Evolutionary conservation across 2,113 vertebrate species (phyloP), one percentile per base, ranked within the genome.

Genomic region (Entomyzon cyanotis): DNA sequence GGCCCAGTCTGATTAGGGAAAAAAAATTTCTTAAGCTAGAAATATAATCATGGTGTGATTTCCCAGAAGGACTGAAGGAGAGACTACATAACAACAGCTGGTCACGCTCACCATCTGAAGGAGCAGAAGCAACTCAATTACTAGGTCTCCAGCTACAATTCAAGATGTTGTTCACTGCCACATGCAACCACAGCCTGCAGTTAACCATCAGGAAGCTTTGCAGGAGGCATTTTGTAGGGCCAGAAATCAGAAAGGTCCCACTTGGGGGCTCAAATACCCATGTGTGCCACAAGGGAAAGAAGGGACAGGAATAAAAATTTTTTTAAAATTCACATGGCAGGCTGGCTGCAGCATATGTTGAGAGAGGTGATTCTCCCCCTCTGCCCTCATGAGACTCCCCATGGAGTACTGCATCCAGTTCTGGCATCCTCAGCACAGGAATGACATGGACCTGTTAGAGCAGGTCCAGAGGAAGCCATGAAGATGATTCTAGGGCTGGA

Each of bases 1-100:
- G 77, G 88, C 86, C 83, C 92, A 78, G 88, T 70, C 95, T 94
- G 94, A 96, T 90, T 94, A 95, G 76, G 19, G 55, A 10, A 93
- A 93, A 93, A 93, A 95, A 85, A 77, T 53, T 69, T 93, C 93
- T 89, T 96, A 95, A 95, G 94, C 88, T 90, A 95, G 92, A 93
- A 96, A 95, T 88, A 96, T 81, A 96, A 97, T 96, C 59, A 4
- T 1, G 7, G 76, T 81, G 90, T 93, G 94, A 96, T 92, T 96
- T 97, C 95, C 90, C 95, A 90, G 90, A 94, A 95, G 88, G 88
- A 37, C 73, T 35, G 60, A 84, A 86, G 62, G 68, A 81, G 52
- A 71, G 75, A 11, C 87, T 82, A 55, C 87, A 85, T 39, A 95
- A 94, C 91, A 96, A 87, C 94, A 95, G 95, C 94, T 91, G 92